Evolutionary conservation across 2,113 vertebrate genomes (phyloP).

Genomic region (Agapornis roseicollis): DNA sequence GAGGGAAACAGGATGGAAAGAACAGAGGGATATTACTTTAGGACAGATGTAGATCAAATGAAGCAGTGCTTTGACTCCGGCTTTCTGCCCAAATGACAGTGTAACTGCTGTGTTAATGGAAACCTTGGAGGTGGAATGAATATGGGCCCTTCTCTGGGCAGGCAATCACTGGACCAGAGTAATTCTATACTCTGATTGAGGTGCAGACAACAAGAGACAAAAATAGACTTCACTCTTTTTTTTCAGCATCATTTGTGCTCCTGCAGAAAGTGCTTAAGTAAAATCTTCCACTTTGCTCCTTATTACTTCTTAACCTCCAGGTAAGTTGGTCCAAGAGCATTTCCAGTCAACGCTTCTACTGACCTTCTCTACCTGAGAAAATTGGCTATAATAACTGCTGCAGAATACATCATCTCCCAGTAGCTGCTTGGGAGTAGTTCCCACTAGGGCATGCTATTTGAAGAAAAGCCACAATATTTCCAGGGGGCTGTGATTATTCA

Average conservation of each 20-base stretch:
- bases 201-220: not conserved
- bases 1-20: conserved; percentile 7
- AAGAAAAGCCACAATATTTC: not conserved
- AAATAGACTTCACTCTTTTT: not conserved
- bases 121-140: conserved; percentile 50
- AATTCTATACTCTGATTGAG: conserved; percentile 2
- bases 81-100: conserved; percentile 56
- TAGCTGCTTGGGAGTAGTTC: not conserved
- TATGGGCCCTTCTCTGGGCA: conserved; percentile 26
- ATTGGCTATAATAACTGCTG: not conserved
- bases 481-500: not conserved
- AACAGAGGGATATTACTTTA: conserved; percentile 47
- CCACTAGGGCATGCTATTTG: not conserved
- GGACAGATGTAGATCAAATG: conserved; percentile 61
- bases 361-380: not conserved
- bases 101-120: conserved; percentile 65
- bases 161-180: conserved; percentile 26
- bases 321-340: conserved; percentile 6
- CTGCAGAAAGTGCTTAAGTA: not conserved
- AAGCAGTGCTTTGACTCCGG: conserved; percentile 33
- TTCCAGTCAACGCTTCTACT: not conserved
- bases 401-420: not conserved
- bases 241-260: not conserved
- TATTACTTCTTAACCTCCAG: conserved; percentile 23
- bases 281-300: not conserved